Evolutionary conservation across 2,797 vertebrate species (phyloP).

Genomic region (Sebastes itinus): DNA sequence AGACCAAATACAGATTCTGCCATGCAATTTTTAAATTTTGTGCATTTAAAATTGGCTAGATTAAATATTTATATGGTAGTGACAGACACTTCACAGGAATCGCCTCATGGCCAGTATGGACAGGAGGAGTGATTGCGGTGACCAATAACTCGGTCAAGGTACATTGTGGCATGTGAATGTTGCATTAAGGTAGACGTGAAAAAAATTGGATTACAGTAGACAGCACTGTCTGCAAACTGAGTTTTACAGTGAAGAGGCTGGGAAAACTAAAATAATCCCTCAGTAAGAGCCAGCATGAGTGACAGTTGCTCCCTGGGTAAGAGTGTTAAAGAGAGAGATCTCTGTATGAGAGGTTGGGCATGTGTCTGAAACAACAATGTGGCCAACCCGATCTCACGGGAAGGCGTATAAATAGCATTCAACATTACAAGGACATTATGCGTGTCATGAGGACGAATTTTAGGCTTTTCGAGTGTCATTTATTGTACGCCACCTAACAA

Average conservation of each 20-base stretch:
- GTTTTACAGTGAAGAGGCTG: constrained; percentile 13
- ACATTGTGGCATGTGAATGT: neutral
- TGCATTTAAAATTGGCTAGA: neutral
- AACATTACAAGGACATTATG: neutral
- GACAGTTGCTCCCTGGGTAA: neutral
- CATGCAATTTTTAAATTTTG: neutral
- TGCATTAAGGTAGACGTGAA: neutral
- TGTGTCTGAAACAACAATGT: neutral
- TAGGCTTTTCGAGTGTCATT: neutral
- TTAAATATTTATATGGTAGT: neutral
- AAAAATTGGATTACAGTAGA: neutral
- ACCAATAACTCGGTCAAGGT: neutral
- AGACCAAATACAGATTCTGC: neutral
- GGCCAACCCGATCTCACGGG: neutral
- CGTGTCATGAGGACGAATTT: neutral
- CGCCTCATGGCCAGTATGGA: neutral
- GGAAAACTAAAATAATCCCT: constrained; percentile 15
- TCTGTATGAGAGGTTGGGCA: neutral
- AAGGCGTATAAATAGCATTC: neutral
- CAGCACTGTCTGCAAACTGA: neutral
- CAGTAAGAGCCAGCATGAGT: neutral
- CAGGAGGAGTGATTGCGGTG: neutral
- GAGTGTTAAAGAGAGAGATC: neutral
- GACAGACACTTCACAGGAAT: neutral
- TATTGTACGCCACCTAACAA: neutral